Evolutionary conservation across 2,888 invertebrate species (phyloP), one percentile per base, ranked within the genome.

Genomic region (Xylophagus ater): DNA sequence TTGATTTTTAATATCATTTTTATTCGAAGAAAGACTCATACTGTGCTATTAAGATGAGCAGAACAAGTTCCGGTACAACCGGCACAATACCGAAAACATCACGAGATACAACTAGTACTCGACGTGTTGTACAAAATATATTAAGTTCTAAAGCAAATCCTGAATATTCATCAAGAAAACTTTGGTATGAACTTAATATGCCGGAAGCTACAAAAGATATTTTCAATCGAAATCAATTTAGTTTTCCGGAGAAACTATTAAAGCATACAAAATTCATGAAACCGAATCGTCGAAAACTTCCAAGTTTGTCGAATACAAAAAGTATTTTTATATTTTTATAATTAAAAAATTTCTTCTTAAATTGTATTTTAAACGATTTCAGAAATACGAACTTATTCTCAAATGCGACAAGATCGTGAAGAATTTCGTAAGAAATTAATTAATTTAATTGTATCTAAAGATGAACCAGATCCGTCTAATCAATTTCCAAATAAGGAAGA

Each of bases 341-440:
- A 10, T 28, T 28, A 28, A 7, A 7, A n/a, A 31, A 23, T 28
- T 40, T 37, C 9, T 23, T 28, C 34, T 12, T 8, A 6, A 14
- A 24, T 25, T 31, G 21, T 15, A 23, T 32, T 33, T 37, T 38
- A 28, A 28, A 28, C 32, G 31, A 23, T 34, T 54, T 53, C 51
- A 76, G 75, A 70, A 41, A 71, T 73, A 60, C 70, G 73, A 59
- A 75, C 75, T 36, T 85, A 78, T 51, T 76, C 81, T 23, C 70
- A 70, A 4, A 69, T 80, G 66, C 70, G 81, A 25, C 72, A 73
- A 58, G 81, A 86, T 47, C 71, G 89, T 15, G 88, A 89, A 60
- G 78, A 81, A 50, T 92, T 90, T 63, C 73, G 92, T 19, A 73
- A 76, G 48, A 78, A 81, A 53, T 66, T 92, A 40, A 79, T 89